These are phyloP conservation scores for Tapirus indicus DNA, from an alignment of 2,797 vertebrate genomes.

Conservation along the genomic window DNA sequence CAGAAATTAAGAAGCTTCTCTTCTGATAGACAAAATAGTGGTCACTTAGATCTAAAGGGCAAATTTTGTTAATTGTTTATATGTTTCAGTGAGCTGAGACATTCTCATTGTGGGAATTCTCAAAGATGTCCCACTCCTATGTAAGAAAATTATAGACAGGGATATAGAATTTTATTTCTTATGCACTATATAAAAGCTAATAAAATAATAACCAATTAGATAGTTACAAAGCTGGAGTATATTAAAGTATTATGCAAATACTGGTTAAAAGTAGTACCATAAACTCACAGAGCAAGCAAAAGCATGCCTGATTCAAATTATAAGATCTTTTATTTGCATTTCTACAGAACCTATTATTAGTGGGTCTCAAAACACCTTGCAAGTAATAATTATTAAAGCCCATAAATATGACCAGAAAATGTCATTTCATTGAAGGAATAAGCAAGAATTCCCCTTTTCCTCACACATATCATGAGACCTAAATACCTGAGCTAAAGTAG, in stretches of 20 bases:
- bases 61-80: slow-evolving; percentile 46
- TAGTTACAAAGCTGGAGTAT: slow-evolving; percentile 58
- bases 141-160: slow-evolving; percentile 65
- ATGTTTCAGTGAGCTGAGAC: slow-evolving; percentile 30
- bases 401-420: slow-evolving; percentile 60
- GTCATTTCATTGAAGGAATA: slow-evolving; percentile 62
- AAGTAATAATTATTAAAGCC: slow-evolving; percentile 72
- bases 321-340: slow-evolving; percentile 72
- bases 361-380: slow-evolving; percentile 64
- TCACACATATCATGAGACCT: neutral
- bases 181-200: slow-evolving; percentile 61
- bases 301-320: slow-evolving; percentile 64
- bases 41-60: slow-evolving; percentile 16
- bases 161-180: slow-evolving; percentile 63
- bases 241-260: slow-evolving; percentile 74
- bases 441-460: slow-evolving; percentile 33
- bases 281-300: slow-evolving; percentile 70
- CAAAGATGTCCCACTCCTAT: neutral
- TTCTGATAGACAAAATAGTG: neutral
- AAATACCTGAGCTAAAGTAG: slow-evolving; percentile 7
- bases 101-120: slow-evolving; percentile 50
- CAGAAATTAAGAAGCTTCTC: slow-evolving; percentile 23
- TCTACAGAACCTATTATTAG: slow-evolving; percentile 71
- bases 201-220: slow-evolving; percentile 71
- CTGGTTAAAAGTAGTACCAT: slow-evolving; percentile 66